Evolutionary conservation across 2,797 vertebrate genomes (phyloP).

Genomic region (Pantherophis alleghaniensis): DNA sequence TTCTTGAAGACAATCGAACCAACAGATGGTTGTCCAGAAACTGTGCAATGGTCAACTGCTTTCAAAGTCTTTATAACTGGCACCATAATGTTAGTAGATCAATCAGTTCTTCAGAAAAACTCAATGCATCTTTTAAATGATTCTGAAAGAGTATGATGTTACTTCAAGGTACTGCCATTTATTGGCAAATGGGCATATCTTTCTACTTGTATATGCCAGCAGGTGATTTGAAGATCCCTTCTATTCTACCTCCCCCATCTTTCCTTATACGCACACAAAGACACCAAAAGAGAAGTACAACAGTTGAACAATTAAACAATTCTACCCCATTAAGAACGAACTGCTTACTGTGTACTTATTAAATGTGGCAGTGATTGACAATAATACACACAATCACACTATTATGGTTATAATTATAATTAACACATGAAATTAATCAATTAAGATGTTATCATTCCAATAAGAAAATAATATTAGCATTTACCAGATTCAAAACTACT

Average conservation of each 20-base stretch:
- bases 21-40: conserved; percentile 54
- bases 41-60: conserved; percentile 34
- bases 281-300: neutral
- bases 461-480: neutral
- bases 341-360: neutral
- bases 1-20: conserved; percentile 55
- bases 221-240: neutral
- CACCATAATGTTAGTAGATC: neutral
- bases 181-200: neutral
- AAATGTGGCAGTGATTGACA: neutral
- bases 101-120: neutral
- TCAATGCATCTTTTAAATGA: conserved; percentile 22
- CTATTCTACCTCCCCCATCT: neutral
- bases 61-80: conserved; percentile 22
- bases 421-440: neutral
- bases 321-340: too few species aligned
- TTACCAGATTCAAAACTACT: neutral
- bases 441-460: neutral
- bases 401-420: neutral
- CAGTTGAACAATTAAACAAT: neutral
- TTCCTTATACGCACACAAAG: neutral
- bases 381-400: neutral
- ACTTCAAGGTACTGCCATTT: neutral
- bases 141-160: neutral
- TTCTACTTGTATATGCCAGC: neutral